These are phyloP conservation scores for Pogona vitticeps DNA, from an alignment of 2,113 vertebrate species.

Conservation along the genomic window DNA sequence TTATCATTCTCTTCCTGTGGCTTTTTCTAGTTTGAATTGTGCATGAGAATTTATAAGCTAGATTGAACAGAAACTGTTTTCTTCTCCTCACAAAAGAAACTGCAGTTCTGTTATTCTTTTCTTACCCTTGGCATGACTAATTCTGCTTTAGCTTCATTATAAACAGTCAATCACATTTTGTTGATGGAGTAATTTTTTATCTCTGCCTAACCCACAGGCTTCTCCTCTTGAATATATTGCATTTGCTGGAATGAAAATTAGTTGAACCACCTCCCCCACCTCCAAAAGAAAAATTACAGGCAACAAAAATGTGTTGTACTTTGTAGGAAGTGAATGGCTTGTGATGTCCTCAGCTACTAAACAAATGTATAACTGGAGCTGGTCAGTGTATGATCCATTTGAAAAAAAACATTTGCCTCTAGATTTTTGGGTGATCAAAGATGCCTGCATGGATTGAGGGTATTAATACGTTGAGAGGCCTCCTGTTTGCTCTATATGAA, in stretches of 20 bases:
- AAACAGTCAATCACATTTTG: neutral
- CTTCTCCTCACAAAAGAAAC: too few species aligned
- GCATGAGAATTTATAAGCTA: neutral
- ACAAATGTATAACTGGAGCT: too few species aligned
- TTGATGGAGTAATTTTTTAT: neutral
- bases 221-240: neutral
- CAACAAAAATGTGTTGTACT: too few species aligned
- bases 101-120: neutral
- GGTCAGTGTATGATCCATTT: too few species aligned
- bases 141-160: neutral
- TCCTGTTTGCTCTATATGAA: too few species aligned
- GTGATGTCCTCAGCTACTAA: too few species aligned
- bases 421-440: neutral
- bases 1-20: neutral
- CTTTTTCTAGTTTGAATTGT: neutral
- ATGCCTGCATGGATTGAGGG: neutral
- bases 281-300: too few species aligned
- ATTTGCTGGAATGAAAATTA: neutral
- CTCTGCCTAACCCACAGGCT: too few species aligned
- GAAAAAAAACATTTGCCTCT: neutral
- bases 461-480: too few species aligned
- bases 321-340: too few species aligned
- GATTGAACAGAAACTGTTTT: neutral
- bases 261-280: neutral
- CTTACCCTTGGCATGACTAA: neutral